These are phyloP conservation scores for Eulemur macaco DNA, from an alignment of 2,113 vertebrate species.

Conservation along the genomic window DNA sequence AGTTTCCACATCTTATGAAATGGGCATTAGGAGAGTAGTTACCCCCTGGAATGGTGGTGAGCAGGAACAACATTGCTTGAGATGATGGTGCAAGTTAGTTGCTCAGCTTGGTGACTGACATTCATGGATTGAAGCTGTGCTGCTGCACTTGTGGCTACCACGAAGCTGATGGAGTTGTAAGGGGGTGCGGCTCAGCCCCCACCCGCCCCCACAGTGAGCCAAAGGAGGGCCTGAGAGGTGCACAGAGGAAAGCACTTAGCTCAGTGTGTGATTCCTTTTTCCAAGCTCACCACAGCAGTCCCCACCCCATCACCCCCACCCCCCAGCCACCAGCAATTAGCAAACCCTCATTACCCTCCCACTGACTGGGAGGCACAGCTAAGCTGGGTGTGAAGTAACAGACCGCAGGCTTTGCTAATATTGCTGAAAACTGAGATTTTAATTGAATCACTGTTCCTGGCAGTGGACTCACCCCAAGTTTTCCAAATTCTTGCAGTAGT, in stretches of 20 bases:
- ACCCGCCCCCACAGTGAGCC: not conserved
- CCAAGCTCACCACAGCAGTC: not conserved
- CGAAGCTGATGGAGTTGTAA: too few relatives aligned
- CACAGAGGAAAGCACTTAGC: not conserved
- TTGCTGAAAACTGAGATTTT: constrained; percentile 66
- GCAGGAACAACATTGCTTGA: not conserved
- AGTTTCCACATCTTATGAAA: not conserved
- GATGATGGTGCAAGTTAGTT: not conserved
- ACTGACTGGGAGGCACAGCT: not conserved
- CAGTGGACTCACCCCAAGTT: constrained; percentile 48
- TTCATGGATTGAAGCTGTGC: not conserved
- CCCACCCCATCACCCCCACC: not conserved
- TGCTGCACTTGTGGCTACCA: not conserved
- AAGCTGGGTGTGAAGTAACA: constrained; percentile 16
- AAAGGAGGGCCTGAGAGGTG: not conserved
- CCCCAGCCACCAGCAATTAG: constrained; percentile 27
- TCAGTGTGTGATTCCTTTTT: not conserved
- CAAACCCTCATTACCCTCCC: not conserved
- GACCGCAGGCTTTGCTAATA: not conserved
- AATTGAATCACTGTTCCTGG: constrained; percentile 66
- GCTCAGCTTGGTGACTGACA: not conserved
- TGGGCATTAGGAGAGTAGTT: not conserved
- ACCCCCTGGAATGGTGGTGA: not conserved
- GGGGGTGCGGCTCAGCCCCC: not conserved
- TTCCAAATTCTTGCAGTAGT: not conserved